Evolutionary conservation across 92 coral and sea anemone genomes (phyloP).

Genomic region (Anthopleura xanthogrammica): DNA sequence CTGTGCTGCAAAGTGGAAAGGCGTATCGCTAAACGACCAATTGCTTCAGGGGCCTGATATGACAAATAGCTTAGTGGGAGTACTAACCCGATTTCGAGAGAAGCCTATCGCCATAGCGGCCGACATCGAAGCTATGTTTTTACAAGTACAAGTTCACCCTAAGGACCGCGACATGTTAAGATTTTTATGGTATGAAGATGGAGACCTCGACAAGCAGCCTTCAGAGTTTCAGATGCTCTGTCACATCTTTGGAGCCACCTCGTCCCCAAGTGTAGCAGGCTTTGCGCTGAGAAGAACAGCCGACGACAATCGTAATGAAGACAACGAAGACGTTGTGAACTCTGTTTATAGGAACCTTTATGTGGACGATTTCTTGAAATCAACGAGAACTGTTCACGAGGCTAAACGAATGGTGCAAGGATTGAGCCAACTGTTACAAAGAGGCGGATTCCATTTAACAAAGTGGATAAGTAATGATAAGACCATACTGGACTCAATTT

Average conservation of each 20-base stretch:
- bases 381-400: too few species aligned
- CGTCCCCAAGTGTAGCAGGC: conserved; percentile 34
- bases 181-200: conserved; percentile 41
- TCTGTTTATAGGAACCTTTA: conserved; percentile 10
- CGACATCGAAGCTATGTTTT: conserved; percentile 35
- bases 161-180: conserved; percentile 12
- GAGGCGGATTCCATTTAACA: too few species aligned
- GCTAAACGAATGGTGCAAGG: too few species aligned
- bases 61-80: conserved; percentile 29
- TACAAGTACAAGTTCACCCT: conserved; percentile 17
- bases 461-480: conserved; percentile 38
- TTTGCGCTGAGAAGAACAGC: conserved; percentile 26
- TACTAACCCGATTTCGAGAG: conserved; percentile 22
- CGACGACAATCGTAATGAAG: conserved; percentile 4
- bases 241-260: conserved; percentile 37
- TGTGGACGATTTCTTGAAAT: too few species aligned
- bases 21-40: conserved; percentile 29
- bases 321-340: not conserved
- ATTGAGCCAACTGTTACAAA: too few species aligned
- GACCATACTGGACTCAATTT: conserved; percentile 6
- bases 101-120: conserved; percentile 18
- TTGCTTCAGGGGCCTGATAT: conserved; percentile 38
- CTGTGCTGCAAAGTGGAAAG: conserved; percentile 34
- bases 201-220: not conserved
- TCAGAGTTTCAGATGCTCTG: conserved; percentile 35